Evolutionary conservation across 2,888 invertebrate species (phyloP), one percentile per base, ranked within the genome.

Genomic region (Mesochorus sp.): DNA sequence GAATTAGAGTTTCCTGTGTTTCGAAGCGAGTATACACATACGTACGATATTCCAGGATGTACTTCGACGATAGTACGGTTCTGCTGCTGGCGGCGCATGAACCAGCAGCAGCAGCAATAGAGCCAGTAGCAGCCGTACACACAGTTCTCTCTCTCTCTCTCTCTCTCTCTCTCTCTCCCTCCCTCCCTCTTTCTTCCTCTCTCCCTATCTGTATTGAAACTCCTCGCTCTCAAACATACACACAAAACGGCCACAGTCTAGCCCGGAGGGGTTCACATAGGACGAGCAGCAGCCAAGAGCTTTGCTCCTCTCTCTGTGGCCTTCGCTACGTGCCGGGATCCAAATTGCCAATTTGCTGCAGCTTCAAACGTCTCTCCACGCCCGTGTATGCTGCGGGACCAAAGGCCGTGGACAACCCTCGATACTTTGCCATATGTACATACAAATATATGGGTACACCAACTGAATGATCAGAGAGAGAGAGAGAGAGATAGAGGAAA

Each of bases 281-380:
- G 61, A 51, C 47, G 49, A 57, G 57, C 61, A 28, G 62, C 51
- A 70, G 70, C 39, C 31, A 57, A 61, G 72, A 59, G 64, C 55
- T 53, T 37, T 47, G 42, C 61, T 61, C 42, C 39, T 62, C 57
- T 51, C 53, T 64, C 57, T 49, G 64, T 55, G 57, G 55, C 68
- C 44, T 62, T 74, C 59, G 64, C 72, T 75, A 53, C 71, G 71
- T 75, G 78, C 70, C 70, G 71, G 42, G 81, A 77, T 81, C 83
- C 76, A 84, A 85, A 85, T 85, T 85, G 84, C 78, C 84, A 85
- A 85, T 85, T 85, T 84, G 84, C 85, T 81, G 81, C 81, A 84
- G 84, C 79, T 82, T 83, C 78, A 55, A 79, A 70, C 68, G 77
- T 80, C 59, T 66, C 74, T 61, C 77, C 72, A 59, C 80, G 77